Base-by-base conservation (phyloP, 2,113 vertebrate genomes). In the Rhinolophus sinicus region DNA sequence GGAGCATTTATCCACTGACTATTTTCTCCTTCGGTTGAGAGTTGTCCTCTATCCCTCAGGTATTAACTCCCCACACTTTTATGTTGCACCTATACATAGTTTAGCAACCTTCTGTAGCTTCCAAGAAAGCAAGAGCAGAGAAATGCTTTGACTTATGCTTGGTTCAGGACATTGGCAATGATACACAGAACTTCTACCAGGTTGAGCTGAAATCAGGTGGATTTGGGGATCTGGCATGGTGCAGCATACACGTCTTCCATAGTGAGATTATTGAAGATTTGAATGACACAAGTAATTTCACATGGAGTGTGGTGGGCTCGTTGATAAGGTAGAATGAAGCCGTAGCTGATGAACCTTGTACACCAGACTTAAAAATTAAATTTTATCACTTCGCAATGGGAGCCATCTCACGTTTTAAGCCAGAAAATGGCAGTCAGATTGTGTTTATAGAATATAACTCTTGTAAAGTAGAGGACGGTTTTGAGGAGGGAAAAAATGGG, bases 241-340 rank as follows among this genome's bases (percentile, higher is more conserved):
- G 15, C 26, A 62, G 54, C 62, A 69, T 80, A 94, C 70, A 7
- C 84, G 64, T 50, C 76, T 81, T 77, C 35, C 56, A 88, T 24
- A 38, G 10, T 73, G 52, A 30, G 30, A 52, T 87, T 62, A 73
- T 14, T 88, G 65, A 72, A 64, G 84, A 26, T 81, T 54, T 94
- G 67, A 88, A 73, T 33, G 33, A 54, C 33, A 80, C 16, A 35
- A 78, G 50, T 93, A 85, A 87, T 70, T 38, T 93, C n/a, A 56
- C 30, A 69, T 64, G 58, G n/a, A 69, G 21, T 44, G 50, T 90
- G 52, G 35, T 3, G 9, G n/a, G 69, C 22, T 84, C 21, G 18
- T 33, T 84, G 26, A 19, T 75, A 85, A 85, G n/a, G n/a, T 76
- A 84, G 58, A 62, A 92, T 92, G 44, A 92, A 84, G n/a, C n/a